Percentiles rank a stretch among this genome's conserved stretches.
phyloP scores from a whole-genome alignment of 2,113 vertebrate species.

The Coregonus clupeaformis region DNA sequence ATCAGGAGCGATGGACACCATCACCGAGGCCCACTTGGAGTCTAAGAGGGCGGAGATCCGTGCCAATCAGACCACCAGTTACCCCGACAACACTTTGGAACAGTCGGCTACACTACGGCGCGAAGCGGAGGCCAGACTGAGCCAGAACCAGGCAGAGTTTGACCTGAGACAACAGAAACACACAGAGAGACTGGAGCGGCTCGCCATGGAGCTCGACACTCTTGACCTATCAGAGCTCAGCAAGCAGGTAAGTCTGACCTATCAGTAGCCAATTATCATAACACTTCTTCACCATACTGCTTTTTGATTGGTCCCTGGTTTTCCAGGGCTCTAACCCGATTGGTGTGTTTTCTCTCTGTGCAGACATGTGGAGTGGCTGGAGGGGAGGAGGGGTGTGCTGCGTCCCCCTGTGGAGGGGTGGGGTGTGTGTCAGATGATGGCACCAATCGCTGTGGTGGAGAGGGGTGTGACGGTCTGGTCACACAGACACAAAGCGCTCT shows the following conservation, averaged over 20 bases:
- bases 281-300: neutral
- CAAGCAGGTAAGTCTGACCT: slow-evolving; percentile 73
- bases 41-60: slow-evolving; percentile 79
- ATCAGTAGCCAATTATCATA: too few species aligned
- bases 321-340: neutral
- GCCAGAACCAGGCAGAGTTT: slow-evolving; percentile 74
- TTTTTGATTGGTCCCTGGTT: neutral
- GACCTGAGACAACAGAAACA: slow-evolving; percentile 82
- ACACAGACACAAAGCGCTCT: slow-evolving; percentile 70
- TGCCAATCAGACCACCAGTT: slow-evolving; percentile 76
- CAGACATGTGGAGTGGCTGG: slow-evolving; percentile 83
- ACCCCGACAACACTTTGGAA: slow-evolving; percentile 67
- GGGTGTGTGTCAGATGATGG: slow-evolving; percentile 76
- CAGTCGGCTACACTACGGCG: slow-evolving; percentile 74
- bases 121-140: slow-evolving; percentile 79
- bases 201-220: slow-evolving; percentile 80
- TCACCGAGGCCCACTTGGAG: slow-evolving; percentile 81
- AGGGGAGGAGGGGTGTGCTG: slow-evolving; percentile 73
- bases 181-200: slow-evolving; percentile 80
- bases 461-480: slow-evolving; percentile 79
- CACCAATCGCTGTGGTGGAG: slow-evolving; percentile 81
- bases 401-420: slow-evolving; percentile 82
- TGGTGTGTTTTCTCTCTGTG: slow-evolving; percentile 22
- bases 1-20: slow-evolving; percentile 88
- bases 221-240: slow-evolving; percentile 79